These are phyloP conservation scores for Strigamia maritima DNA, from an alignment of 2,888 invertebrate species.

Conservation along the genomic window DNA sequence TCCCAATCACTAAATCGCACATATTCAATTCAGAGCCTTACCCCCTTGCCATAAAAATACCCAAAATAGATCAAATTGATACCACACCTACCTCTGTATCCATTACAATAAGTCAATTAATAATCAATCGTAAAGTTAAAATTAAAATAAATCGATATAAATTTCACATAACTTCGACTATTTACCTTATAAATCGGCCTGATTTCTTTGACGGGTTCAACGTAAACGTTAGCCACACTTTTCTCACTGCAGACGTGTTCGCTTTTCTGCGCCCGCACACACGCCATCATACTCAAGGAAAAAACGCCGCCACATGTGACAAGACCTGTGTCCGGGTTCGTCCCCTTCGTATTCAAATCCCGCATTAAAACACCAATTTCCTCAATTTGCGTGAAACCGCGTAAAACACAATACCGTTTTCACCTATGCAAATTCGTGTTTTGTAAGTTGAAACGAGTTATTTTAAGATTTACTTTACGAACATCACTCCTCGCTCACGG, in stretches of 20 bases:
- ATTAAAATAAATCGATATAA: neutral
- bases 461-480: conserved; percentile 22
- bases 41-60: neutral
- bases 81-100: neutral
- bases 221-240: neutral
- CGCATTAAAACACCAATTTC: neutral
- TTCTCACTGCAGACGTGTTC: conserved; percentile 4
- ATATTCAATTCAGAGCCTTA: neutral
- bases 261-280: neutral
- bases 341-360: conserved; percentile 1
- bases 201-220: conserved; percentile 1
- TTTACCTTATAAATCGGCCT: conserved; percentile 18
- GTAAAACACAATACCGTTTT: neutral
- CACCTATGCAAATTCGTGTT: neutral
- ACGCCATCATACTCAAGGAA: conserved; percentile 18
- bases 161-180: neutral
- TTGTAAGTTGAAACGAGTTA: conserved; percentile 19
- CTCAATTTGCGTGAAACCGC: neutral
- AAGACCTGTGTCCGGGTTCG: conserved; percentile 15
- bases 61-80: neutral
- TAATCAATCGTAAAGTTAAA: neutral
- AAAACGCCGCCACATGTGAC: conserved; percentile 21
- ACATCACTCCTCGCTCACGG: neutral
- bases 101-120: neutral
- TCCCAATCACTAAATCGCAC: neutral